These are phyloP conservation scores for Lophochroa leadbeateri DNA, from an alignment of 2,113 vertebrate genomes.

Conservation along the genomic window DNA sequence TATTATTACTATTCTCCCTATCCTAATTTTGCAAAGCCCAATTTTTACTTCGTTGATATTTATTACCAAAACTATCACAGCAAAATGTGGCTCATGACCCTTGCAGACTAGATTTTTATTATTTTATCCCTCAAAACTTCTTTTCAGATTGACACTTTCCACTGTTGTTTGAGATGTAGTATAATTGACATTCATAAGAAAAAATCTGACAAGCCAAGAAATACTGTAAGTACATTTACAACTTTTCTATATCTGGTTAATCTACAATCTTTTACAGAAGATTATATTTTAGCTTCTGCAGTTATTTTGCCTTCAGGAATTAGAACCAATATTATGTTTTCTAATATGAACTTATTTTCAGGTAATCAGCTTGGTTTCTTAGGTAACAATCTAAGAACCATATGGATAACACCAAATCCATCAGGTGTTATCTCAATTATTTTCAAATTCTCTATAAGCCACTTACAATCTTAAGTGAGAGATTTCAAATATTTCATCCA, in stretches of 20 bases:
- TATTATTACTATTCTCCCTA: not conserved
- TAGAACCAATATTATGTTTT: slow-evolving; percentile 22
- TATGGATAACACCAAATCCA: slow-evolving; percentile 13
- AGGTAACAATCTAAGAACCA: not conserved
- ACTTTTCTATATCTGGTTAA: not conserved
- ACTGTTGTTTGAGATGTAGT: not conserved
- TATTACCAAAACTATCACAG: not conserved
- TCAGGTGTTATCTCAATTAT: slow-evolving; percentile 19
- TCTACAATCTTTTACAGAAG: slow-evolving; percentile 2
- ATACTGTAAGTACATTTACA: slow-evolving; percentile 58
- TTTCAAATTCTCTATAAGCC: slow-evolving; percentile 13
- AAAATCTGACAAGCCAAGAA: slow-evolving; percentile 45
- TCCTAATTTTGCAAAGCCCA: not conserved
- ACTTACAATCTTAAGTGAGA: slow-evolving; percentile 12
- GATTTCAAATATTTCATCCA: slow-evolving; percentile 40
- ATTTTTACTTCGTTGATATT: not conserved
- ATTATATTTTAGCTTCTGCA: slow-evolving; percentile 26
- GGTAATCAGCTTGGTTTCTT: slow-evolving; percentile 58
- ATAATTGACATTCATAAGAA: slow-evolving; percentile 45
- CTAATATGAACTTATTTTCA: slow-evolving; percentile 56
- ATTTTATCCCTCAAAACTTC: slow-evolving; percentile 12
- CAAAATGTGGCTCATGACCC: not conserved
- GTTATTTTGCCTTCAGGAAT: not conserved
- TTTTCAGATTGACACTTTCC: not conserved
- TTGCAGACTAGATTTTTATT: slow-evolving; percentile 11